Evolutionary conservation across 2,888 invertebrate species (phyloP).

Genomic region (Xestia sexstrigata): DNA sequence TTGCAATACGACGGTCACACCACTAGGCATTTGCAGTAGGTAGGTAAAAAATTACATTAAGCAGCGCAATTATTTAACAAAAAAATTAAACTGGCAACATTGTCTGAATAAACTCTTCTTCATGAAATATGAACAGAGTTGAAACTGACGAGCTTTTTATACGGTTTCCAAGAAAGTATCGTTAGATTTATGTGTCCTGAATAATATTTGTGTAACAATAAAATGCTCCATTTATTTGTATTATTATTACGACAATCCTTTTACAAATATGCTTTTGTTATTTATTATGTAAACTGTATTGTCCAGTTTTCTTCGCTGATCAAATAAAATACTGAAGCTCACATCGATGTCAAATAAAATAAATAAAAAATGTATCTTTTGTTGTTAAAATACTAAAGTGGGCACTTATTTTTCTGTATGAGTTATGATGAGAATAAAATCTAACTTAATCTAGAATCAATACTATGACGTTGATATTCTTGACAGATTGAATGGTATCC

Average conservation of each 20-base stretch:
- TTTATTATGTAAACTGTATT: background rate
- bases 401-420: background rate
- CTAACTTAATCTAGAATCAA: background rate
- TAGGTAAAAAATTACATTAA: background rate
- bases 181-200: slow-evolving; percentile 17
- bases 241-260: background rate
- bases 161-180: slow-evolving; percentile 3
- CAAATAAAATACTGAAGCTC: slow-evolving; percentile 1
- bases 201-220: slow-evolving; percentile 24
- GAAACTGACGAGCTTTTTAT: slow-evolving; percentile 2
- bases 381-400: background rate
- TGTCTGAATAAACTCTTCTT: background rate
- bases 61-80: background rate
- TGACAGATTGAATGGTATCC: background rate
- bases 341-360: background rate
- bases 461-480: background rate
- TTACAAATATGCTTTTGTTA: slow-evolving; percentile 9
- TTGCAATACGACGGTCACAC: too few species aligned
- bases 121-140: slow-evolving; percentile 35
- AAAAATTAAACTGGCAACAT: background rate
- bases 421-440: background rate
- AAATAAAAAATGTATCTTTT: background rate
- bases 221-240: slow-evolving; percentile 15
- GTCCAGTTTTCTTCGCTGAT: background rate
- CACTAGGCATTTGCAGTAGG: too few species aligned